phyloP scores from a whole-genome alignment of 2,888 invertebrate species.

The Melipona bicolor region DNA sequence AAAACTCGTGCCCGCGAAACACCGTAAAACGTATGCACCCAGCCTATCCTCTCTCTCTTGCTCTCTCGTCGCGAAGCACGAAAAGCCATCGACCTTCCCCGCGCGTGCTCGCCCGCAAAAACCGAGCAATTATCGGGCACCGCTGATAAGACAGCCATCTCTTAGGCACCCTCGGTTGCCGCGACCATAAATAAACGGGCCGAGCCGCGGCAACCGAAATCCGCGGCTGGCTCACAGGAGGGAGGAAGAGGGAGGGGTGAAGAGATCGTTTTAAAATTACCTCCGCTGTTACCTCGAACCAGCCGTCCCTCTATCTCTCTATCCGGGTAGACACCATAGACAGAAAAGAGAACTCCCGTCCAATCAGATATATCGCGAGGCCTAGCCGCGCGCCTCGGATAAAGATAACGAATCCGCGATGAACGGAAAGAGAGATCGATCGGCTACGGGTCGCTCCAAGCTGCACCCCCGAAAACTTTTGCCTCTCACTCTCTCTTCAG shows the following conservation, averaged over 20 bases:
- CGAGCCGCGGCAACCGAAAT: constrained; percentile 37
- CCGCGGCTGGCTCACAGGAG: constrained; percentile 12
- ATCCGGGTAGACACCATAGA: background rate
- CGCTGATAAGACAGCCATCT: constrained; percentile 51
- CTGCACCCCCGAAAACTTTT: constrained; percentile 61
- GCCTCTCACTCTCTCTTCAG: constrained; percentile 23
- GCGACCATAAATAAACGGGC: constrained; percentile 56
- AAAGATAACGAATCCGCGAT: constrained; percentile 62
- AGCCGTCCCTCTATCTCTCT: background rate
- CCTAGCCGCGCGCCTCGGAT: constrained; percentile 44
- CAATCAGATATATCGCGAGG: constrained; percentile 63
- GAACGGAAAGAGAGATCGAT: constrained; percentile 59
- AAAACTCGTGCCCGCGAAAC: constrained; percentile 38
- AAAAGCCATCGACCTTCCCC: constrained; percentile 27
- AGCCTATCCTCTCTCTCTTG: background rate
- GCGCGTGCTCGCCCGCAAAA: constrained; percentile 36
- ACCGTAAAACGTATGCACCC: background rate
- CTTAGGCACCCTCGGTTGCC: constrained; percentile 18
- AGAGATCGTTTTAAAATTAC: constrained; percentile 65
- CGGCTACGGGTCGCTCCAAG: constrained; percentile 36
- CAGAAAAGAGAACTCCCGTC: constrained; percentile 46
- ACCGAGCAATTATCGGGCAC: constrained; percentile 52
- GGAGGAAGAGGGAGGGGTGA: too few relatives aligned
- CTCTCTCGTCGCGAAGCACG: constrained; percentile 24
- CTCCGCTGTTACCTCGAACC: constrained; percentile 18